Evolutionary conservation across 1,140 invertebrate species (phyloP).

Genomic region (Colletes latitarsis): DNA sequence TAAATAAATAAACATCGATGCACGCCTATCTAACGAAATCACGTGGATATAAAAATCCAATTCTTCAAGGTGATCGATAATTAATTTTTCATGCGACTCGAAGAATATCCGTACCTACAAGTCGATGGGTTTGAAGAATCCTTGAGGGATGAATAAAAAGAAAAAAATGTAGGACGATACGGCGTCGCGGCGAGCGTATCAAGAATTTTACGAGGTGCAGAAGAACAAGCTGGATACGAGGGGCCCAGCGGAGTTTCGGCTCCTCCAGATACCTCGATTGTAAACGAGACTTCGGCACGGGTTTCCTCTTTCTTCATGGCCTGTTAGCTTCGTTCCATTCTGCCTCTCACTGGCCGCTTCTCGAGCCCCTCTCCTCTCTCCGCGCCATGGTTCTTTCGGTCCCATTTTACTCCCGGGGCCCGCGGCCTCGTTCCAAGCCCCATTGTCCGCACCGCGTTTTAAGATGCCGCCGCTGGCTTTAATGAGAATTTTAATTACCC

Average conservation of each 20-base stretch:
- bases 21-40: no score
- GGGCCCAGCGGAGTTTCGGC: slow-evolving; percentile 25
- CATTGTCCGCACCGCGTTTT: slow-evolving; percentile 68
- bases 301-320: slow-evolving; percentile 65
- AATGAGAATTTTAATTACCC: slow-evolving; percentile 76
- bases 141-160: no score
- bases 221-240: slow-evolving; percentile 48
- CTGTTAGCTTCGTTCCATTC: slow-evolving; percentile 55
- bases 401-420: slow-evolving; percentile 34
- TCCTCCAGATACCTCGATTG: slow-evolving; percentile 62
- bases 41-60: no score
- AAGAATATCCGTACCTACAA: no score
- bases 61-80: no score
- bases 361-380: slow-evolving; percentile 25
- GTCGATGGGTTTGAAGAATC: no score
- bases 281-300: slow-evolving; percentile 63
- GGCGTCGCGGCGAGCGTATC: background rate
- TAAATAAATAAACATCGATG: no score
- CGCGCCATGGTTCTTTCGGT: slow-evolving; percentile 39
- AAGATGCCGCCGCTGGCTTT: slow-evolving; percentile 67
- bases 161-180: no score
- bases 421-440: slow-evolving; percentile 53
- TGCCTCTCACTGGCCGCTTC: slow-evolving; percentile 41
- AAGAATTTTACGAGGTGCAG: slow-evolving; percentile 47
- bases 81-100: no score